These are phyloP conservation scores for Solea solea DNA, from an alignment of 2,113 vertebrate species.

Conservation along the genomic window DNA sequence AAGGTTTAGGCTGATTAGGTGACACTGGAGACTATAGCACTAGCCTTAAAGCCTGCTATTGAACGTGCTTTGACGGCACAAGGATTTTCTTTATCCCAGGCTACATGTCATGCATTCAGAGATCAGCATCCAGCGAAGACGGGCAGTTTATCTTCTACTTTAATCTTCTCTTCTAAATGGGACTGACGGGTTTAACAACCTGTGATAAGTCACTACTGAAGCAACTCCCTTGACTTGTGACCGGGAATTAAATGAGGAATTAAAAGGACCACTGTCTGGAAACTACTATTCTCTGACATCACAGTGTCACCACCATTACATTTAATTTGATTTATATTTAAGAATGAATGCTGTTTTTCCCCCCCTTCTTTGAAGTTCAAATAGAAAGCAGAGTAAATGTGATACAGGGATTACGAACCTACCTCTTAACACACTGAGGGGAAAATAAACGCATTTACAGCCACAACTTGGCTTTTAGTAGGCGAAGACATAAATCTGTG, in stretches of 20 bases:
- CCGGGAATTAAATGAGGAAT: slow-evolving; percentile 35
- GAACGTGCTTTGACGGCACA: neutral
- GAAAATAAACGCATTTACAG: too few species aligned
- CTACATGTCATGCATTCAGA: neutral
- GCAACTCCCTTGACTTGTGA: slow-evolving; percentile 29
- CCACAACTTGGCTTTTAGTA: neutral
- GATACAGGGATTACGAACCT: neutral
- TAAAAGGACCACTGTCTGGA: slow-evolving; percentile 4
- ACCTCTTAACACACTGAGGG: neutral
- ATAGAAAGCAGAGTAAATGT: neutral
- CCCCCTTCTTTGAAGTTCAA: neutral
- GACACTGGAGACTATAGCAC: slow-evolving; percentile 1
- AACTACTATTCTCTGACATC: neutral
- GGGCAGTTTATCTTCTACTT: slow-evolving; percentile 2
- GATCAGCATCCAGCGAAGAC: neutral
- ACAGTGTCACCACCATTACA: neutral
- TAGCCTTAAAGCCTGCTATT: neutral
- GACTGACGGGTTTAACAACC: slow-evolving; percentile 32
- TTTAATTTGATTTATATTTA: neutral
- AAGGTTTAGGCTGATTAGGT: slow-evolving; percentile 44
- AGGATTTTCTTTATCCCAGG: neutral
- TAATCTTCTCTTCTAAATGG: slow-evolving; percentile 12
- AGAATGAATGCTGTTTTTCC: too few species aligned
- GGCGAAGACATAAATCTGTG: neutral
- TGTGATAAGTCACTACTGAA: slow-evolving; percentile 52